phyloP scores from a whole-genome alignment of 1,140 invertebrate species.

The Drosophila ogumai region DNA sequence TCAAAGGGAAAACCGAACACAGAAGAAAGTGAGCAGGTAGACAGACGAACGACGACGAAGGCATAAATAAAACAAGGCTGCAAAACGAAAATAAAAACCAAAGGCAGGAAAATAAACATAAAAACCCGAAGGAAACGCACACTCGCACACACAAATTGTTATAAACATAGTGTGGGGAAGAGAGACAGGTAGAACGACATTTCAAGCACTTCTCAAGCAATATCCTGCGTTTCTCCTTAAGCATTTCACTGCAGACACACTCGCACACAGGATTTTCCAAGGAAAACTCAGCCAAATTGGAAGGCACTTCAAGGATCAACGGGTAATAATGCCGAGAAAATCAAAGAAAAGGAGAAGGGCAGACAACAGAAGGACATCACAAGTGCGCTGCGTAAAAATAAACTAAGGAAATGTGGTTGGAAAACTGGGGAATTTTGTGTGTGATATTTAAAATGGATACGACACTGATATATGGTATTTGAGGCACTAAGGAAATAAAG shows the following conservation, averaged over 20 bases:
- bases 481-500: neutral
- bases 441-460: neutral
- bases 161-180: neutral
- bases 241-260: slow-evolving; percentile 39
- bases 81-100: slow-evolving; percentile 59
- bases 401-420: slow-evolving; percentile 4
- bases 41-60: slow-evolving; percentile 40
- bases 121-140: slow-evolving; percentile 43
- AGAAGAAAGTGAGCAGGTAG: slow-evolving; percentile 43
- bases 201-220: slow-evolving; percentile 43
- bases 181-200: slow-evolving; percentile 18
- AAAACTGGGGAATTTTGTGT: neutral
- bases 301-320: slow-evolving; percentile 53
- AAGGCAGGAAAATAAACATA: slow-evolving; percentile 60
- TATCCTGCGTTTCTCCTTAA: slow-evolving; percentile 35
- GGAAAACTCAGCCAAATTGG: slow-evolving; percentile 51
- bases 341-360: neutral
- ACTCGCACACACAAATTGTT: slow-evolving; percentile 22
- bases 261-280: slow-evolving; percentile 12
- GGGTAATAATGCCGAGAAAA: slow-evolving; percentile 25
- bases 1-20: slow-evolving; percentile 60
- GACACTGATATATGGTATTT: no score
- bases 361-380: neutral
- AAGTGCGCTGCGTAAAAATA: slow-evolving; percentile 12
- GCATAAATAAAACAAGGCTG: slow-evolving; percentile 70